phyloP scores from a whole-genome alignment of 2,797 vertebrate genomes.

The Macropodus opercularis region DNA sequence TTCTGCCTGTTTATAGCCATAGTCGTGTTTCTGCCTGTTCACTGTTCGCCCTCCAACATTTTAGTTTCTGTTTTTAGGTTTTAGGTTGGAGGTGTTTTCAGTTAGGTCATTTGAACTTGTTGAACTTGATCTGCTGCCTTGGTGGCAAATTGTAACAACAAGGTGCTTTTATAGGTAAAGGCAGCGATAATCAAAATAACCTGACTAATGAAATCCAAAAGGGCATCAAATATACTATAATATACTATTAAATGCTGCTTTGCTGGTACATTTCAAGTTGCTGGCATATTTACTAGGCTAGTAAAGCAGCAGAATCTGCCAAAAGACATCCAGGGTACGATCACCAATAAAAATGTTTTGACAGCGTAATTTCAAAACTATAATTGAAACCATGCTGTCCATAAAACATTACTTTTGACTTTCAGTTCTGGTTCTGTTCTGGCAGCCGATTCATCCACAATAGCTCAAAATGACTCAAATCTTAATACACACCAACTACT shows the following conservation, averaged over 20 bases:
- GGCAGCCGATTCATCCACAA: too few species aligned
- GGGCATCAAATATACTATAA: slow-evolving; percentile 6
- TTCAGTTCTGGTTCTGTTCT: slow-evolving; percentile 12
- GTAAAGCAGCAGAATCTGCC: not conserved
- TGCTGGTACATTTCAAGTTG: not conserved
- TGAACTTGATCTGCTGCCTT: too few species aligned
- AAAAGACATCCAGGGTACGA: not conserved
- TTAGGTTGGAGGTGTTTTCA: too few species aligned
- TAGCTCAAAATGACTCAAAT: not conserved
- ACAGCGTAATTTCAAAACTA: slow-evolving; percentile 2
- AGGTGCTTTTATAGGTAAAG: too few species aligned
- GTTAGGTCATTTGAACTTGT: too few species aligned
- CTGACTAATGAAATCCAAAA: slow-evolving; percentile 14
- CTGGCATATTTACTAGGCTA: slow-evolving; percentile 22
- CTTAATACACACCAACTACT: too few species aligned
- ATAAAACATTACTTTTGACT: slow-evolving; percentile 9
- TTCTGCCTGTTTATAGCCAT: too few species aligned
- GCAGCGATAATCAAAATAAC: slow-evolving; percentile 17
- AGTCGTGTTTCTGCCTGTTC: too few species aligned
- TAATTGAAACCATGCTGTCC: slow-evolving; percentile 24
- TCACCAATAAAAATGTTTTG: slow-evolving; percentile 18
- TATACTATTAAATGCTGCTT: not conserved
- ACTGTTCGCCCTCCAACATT: too few species aligned
- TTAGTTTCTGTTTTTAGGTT: too few species aligned
- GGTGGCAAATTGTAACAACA: slow-evolving; percentile 5